A percentile compares a stretch with the other conserved stretches of the same genome.
Evolutionary conservation across 2,888 invertebrate species (phyloP).

Genomic region (Philopedon plagiatum): DNA sequence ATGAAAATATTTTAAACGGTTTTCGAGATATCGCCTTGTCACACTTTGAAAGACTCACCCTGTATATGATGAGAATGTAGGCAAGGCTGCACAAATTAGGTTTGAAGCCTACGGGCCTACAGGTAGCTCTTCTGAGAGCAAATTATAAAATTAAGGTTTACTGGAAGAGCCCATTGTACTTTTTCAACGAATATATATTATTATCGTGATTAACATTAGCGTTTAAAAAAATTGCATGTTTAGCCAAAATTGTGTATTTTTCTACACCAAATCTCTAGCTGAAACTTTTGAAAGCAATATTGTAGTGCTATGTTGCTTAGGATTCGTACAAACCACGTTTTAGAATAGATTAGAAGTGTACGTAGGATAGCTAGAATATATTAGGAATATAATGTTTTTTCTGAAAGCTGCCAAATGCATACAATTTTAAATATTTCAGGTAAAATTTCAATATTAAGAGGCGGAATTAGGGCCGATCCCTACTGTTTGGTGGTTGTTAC

Average conservation of each 20-base stretch:
- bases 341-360: not conserved
- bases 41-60: too few species aligned
- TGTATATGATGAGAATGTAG: too few species aligned
- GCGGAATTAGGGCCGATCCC: too few species aligned
- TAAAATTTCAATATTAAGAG: conserved; percentile 9
- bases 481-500: too few species aligned
- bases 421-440: conserved; percentile 15
- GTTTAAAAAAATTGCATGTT: not conserved
- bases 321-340: not conserved
- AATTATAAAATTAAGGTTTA: too few species aligned
- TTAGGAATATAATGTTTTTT: not conserved
- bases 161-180: not conserved
- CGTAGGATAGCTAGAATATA: not conserved
- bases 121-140: too few species aligned
- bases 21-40: too few species aligned
- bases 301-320: not conserved
- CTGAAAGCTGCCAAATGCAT: conserved; percentile 29
- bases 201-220: not conserved
- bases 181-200: conserved; percentile 6
- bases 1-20: too few species aligned
- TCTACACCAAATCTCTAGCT: not conserved
- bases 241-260: conserved; percentile 6
- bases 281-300: not conserved
- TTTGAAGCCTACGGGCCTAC: too few species aligned
- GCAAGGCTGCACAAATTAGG: too few species aligned